Conservation (phyloP, 1,140 invertebrate genomes). For the Zaprionus nigranus region DNA sequence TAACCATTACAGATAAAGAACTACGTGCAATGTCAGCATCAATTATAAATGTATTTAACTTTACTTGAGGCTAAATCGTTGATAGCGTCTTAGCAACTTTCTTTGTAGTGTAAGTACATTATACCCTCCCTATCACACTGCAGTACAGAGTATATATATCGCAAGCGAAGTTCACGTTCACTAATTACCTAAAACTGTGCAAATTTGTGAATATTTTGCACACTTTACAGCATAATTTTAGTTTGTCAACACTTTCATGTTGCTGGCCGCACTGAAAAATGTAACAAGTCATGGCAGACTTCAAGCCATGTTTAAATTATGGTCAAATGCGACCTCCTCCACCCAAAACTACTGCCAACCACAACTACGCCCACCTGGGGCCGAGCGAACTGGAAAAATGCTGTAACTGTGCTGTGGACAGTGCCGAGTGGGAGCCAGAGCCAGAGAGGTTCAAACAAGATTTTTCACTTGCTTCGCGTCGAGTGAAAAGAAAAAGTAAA, state of each 20-base stretch:
- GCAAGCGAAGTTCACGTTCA: constrained; percentile 47
- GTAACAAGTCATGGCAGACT: constrained; percentile 33
- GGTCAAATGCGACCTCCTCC: constrained; percentile 21
- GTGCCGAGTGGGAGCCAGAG: constrained; percentile 8
- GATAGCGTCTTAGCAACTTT: not conserved
- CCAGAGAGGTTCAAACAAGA: constrained; percentile 52
- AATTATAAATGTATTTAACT: not conserved
- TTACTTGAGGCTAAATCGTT: not conserved
- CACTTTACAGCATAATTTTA: constrained; percentile 61
- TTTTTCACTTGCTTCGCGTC: constrained; percentile 61
- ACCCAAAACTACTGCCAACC: no score
- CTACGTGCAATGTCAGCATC: no score
- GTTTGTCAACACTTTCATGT: constrained; percentile 68
- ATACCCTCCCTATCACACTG: not conserved
- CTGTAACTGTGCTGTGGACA: constrained; percentile 15
- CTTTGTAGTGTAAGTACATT: no score
- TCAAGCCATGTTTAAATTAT: constrained; percentile 28
- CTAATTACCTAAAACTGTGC: constrained; percentile 56
- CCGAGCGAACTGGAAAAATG: constrained; percentile 30
- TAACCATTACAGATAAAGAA: no score
- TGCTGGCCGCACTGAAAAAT: not conserved
- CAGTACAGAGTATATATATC: not conserved
- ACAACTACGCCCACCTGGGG: constrained; percentile 29
- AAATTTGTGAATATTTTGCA: constrained; percentile 38
- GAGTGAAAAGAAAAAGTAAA: constrained; percentile 77